Conservation (phyloP, 2,797 vertebrate species). For the Microctenopoma lineatum region DNA sequence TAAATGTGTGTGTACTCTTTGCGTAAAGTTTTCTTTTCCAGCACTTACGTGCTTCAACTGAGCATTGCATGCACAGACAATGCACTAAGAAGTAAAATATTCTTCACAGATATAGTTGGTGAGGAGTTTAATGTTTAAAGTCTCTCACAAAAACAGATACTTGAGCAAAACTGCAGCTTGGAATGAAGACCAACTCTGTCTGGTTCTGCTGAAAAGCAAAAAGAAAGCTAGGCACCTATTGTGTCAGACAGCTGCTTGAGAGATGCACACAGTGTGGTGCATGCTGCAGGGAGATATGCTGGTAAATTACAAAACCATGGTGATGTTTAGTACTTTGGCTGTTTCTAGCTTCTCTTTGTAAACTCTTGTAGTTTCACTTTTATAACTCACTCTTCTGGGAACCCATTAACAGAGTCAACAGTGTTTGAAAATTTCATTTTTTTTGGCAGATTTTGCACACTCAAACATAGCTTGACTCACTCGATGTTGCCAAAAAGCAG, state of each 20-base stretch:
- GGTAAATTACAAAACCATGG: constrained; percentile 39
- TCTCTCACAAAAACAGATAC: constrained; percentile 33
- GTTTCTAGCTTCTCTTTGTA: constrained; percentile 28
- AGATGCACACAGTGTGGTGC: constrained; percentile 45
- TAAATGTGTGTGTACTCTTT: constrained; percentile 7
- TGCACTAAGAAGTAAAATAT: constrained; percentile 20
- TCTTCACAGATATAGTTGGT: constrained; percentile 16
- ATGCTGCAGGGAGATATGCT: constrained; percentile 21
- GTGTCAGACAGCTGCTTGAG: constrained; percentile 42
- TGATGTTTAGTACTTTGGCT: constrained; percentile 37
- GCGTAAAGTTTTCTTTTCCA: constrained; percentile 14
- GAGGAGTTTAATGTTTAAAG: constrained; percentile 18
- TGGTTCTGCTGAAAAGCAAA: constrained; percentile 37
- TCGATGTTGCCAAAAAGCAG: constrained; percentile 39
- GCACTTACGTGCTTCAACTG: constrained; percentile 32
- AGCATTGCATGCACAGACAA: constrained; percentile 5
- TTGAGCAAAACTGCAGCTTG: constrained; percentile 22
- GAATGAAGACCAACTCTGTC: constrained; percentile 9
- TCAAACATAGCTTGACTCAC: constrained; percentile 42
- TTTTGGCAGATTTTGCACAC: constrained; percentile 21
- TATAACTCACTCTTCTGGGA: constrained; percentile 6
- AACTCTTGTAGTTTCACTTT: constrained; percentile 15
- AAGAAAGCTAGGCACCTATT: constrained; percentile 41
- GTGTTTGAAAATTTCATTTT: constrained; percentile 4
- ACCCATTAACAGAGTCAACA: constrained; percentile 11